Percentiles rank a stretch among this genome's conserved stretches.
Evolutionary conservation across 2,113 vertebrate genomes (phyloP).

Genomic region (Mastomys coucha): DNA sequence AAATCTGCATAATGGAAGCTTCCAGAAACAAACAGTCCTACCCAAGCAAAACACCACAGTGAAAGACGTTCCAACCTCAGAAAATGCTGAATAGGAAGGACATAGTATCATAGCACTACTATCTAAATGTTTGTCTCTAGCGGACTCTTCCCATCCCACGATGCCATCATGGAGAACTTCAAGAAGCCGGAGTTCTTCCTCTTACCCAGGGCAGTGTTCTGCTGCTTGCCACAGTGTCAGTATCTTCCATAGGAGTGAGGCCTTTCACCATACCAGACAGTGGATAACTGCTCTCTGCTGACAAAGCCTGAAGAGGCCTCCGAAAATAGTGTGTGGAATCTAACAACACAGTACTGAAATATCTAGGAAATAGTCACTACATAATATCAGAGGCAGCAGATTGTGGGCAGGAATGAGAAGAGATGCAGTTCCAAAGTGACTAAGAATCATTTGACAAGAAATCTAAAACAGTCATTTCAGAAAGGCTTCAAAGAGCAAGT

Average conservation of each 20-base stretch:
- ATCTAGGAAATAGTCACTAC: background rate
- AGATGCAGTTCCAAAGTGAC: background rate
- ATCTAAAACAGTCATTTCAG: background rate
- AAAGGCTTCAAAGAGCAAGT: background rate
- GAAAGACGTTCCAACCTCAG: background rate
- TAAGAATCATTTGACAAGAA: background rate
- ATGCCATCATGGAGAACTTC: background rate
- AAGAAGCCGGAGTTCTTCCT: background rate
- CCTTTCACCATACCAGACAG: background rate
- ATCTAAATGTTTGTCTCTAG: background rate
- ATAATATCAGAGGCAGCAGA: background rate
- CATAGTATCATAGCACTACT: background rate
- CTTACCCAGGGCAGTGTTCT: no score
- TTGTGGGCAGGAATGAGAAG: slow-evolving; percentile 1
- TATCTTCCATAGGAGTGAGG: background rate
- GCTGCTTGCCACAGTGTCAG: background rate
- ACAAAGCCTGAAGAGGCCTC: background rate
- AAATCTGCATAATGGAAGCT: background rate
- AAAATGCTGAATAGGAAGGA: background rate
- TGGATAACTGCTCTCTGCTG: background rate
- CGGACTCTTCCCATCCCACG: rapidly evolving
- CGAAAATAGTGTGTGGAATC: background rate
- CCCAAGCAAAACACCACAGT: background rate
- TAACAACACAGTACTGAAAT: background rate
- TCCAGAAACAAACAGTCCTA: background rate